Evolutionary conservation across 2,888 invertebrate genomes (phyloP).

Genomic region (Ichneumoninae sp.): DNA sequence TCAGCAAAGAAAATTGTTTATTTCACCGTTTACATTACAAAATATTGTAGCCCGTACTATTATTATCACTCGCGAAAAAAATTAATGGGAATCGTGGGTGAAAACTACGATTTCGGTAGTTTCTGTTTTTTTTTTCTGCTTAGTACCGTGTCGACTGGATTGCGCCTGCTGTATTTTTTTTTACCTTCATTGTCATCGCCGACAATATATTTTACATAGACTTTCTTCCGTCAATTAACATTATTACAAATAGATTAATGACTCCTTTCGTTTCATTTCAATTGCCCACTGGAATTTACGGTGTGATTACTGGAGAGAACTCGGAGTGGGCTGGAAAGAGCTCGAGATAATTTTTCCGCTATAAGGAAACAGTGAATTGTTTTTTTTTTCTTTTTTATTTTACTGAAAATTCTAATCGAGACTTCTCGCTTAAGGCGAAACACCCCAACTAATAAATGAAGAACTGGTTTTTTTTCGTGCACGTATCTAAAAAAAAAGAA

Average conservation of each 20-base stretch:
- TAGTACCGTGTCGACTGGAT: conserved; percentile 63
- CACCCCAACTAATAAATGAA: conserved; percentile 1
- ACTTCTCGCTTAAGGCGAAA: conserved; percentile 19
- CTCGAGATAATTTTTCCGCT: conserved; percentile 23
- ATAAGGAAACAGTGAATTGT: conserved; percentile 20
- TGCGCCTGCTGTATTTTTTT: conserved; percentile 56
- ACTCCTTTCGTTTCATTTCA: conserved; percentile 49
- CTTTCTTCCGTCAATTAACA: conserved; percentile 64
- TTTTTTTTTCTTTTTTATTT: conserved; percentile 33
- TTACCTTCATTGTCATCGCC: conserved; percentile 16
- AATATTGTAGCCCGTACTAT: conserved; percentile 70
- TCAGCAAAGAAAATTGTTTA: conserved; percentile 59
- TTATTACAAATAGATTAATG: conserved; percentile 64
- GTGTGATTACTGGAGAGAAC: conserved; percentile 36
- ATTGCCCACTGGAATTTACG: conserved; percentile 32
- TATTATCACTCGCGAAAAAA: conserved; percentile 13
- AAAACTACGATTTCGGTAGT: conserved; percentile 54
- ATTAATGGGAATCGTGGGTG: neutral
- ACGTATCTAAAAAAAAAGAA: conserved; percentile 2
- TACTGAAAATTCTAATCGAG: conserved; percentile 51
- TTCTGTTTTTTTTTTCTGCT: conserved; percentile 53
- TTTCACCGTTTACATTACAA: conserved; percentile 73
- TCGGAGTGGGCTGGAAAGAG: conserved; percentile 11
- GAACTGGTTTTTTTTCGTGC: conserved; percentile 4
- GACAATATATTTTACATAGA: conserved; percentile 69